phyloP scores from a whole-genome alignment of 2,113 vertebrate species.

The Pteropus alecto region DNA sequence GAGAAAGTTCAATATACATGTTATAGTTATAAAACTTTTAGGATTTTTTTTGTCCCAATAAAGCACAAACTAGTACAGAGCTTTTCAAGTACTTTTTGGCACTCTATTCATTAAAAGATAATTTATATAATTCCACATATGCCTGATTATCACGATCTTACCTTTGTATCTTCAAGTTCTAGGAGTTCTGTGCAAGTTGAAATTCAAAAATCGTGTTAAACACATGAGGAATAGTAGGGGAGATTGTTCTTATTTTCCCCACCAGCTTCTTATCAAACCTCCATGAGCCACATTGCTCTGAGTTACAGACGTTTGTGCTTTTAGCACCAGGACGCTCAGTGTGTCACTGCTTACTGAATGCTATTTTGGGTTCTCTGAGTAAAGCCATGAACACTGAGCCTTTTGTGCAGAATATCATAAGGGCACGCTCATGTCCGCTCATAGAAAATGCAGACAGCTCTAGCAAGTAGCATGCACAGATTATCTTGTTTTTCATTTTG shows the following conservation, averaged over 20 bases:
- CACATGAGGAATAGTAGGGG: neutral
- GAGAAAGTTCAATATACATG: neutral
- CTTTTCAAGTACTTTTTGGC: neutral
- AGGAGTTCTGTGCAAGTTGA: neutral
- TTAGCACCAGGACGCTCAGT: constrained; percentile 78
- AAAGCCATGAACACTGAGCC: constrained; percentile 90
- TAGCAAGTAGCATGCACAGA: constrained; percentile 83
- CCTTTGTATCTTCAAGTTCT: constrained; percentile 63
- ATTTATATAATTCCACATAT: neutral
- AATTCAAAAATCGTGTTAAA: neutral
- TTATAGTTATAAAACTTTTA: neutral
- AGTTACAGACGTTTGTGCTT: constrained; percentile 72
- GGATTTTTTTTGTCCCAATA: neutral
- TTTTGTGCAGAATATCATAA: constrained; percentile 91
- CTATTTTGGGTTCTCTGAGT: constrained; percentile 85
- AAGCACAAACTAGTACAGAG: neutral
- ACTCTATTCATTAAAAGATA: neutral
- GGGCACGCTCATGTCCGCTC: constrained; percentile 84
- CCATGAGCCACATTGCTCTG: constrained; percentile 64
- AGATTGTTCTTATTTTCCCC: constrained; percentile 15
- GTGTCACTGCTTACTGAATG: constrained; percentile 77
- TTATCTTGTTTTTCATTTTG: constrained; percentile 52
- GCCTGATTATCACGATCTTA: constrained; percentile 60
- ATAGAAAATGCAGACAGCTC: constrained; percentile 87
- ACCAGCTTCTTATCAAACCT: constrained; percentile 37